A percentile compares a stretch with the other conserved stretches of the same genome.
Conservation (phyloP, 2,797 vertebrate species). For the Crocodylus rhombifer region DNA sequence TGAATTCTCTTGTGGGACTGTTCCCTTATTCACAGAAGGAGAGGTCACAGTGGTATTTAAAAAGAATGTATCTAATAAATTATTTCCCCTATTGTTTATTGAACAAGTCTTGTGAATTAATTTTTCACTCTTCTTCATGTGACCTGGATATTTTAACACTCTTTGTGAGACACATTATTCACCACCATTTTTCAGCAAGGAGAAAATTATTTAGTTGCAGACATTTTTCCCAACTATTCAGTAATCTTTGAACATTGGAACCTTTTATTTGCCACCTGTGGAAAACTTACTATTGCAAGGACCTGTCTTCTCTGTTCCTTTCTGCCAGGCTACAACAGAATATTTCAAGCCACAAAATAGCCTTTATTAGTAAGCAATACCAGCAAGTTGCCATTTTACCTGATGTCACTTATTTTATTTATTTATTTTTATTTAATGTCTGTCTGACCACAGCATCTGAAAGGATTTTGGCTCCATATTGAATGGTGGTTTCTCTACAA, state of each 20-base stretch:
- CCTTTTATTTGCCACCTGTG: neutral
- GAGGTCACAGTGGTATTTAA: neutral
- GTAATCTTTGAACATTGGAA: neutral
- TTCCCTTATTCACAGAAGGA: neutral
- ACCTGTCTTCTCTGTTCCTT: neutral
- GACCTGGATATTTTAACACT: neutral
- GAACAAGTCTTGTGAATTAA: neutral
- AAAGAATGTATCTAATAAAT: neutral
- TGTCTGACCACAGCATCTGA: neutral
- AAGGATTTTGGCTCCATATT: neutral
- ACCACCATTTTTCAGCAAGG: neutral
- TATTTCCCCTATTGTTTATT: neutral
- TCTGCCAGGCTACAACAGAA: neutral
- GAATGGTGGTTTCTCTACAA: neutral
- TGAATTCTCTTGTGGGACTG: neutral
- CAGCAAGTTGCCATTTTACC: neutral
- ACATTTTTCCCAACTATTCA: neutral
- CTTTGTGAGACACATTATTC: neutral
- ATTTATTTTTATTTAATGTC: neutral
- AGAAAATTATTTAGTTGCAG: neutral
- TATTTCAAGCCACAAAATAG: neutral
- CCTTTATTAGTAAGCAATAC: neutral
- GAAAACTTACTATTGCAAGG: neutral
- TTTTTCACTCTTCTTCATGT: neutral
- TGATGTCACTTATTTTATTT: conserved; percentile 1